phyloP scores from a whole-genome alignment of 2,888 invertebrate genomes.

The Biston betularia region DNA sequence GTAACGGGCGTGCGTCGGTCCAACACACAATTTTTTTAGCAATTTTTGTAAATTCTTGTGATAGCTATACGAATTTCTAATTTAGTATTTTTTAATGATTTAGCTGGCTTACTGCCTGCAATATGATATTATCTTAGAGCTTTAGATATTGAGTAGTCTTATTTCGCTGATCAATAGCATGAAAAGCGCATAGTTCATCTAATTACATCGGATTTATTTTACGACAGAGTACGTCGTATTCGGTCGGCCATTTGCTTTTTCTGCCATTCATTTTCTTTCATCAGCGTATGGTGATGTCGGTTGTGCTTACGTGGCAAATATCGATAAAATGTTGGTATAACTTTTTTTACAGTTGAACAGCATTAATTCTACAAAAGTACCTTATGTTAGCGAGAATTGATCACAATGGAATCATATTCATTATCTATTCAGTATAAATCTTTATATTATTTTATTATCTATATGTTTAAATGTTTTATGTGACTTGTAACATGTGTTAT shows the following conservation, averaged over 20 bases:
- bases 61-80: constrained; percentile 58
- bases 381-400: too few species aligned
- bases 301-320: constrained; percentile 28
- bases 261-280: constrained; percentile 72
- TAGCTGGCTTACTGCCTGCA: constrained; percentile 65
- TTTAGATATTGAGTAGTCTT: constrained; percentile 75
- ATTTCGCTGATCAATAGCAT: constrained; percentile 86
- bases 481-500: too few species aligned
- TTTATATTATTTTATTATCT: too few species aligned
- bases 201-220: constrained; percentile 86
- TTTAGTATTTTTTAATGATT: constrained; percentile 46
- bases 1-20: constrained; percentile 74
- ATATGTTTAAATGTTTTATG: too few species aligned
- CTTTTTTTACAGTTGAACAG: too few species aligned
- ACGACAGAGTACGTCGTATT: constrained; percentile 79
- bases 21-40: constrained; percentile 67
- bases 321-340: constrained; percentile 26
- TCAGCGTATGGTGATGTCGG: constrained; percentile 55
- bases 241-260: constrained; percentile 86
- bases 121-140: constrained; percentile 71
- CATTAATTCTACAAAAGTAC: too few species aligned
- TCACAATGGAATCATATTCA: too few species aligned
- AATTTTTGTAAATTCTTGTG: constrained; percentile 64
- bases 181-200: constrained; percentile 87
- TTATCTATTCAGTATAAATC: too few species aligned